phyloP scores from a whole-genome alignment of 2,797 vertebrate species.

The Dermochelys coriacea region DNA sequence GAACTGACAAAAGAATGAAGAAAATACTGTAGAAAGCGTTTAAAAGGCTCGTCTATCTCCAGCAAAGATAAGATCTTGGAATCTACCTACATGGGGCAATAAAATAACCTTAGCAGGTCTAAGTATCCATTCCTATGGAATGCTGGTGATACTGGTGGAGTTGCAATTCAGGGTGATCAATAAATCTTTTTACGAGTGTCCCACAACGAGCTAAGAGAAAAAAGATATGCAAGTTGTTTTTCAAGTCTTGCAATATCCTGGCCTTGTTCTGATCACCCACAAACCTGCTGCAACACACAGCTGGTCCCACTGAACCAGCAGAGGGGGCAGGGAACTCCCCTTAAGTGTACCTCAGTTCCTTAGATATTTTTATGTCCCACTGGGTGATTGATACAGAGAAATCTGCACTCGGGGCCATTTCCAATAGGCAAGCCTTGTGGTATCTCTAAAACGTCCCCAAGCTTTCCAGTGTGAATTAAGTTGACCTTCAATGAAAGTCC shows the following conservation, averaged over 20 bases:
- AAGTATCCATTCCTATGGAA: background rate
- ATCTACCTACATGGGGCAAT: background rate
- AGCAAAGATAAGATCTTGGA: background rate
- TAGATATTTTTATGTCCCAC: background rate
- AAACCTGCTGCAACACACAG: background rate
- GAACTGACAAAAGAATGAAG: background rate
- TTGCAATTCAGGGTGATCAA: background rate
- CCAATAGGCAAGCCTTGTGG: background rate
- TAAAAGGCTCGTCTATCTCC: slow-evolving; percentile 5
- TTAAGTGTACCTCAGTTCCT: background rate
- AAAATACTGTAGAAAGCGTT: background rate
- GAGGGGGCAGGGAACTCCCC: background rate
- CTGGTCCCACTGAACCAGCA: background rate
- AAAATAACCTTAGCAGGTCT: background rate
- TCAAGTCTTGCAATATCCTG: background rate
- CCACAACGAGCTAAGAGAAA: background rate
- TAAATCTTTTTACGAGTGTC: background rate
- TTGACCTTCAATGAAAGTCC: background rate
- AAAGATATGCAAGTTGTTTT: background rate
- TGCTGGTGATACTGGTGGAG: background rate
- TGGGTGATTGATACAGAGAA: background rate
- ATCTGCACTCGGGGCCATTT: background rate
- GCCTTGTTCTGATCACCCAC: background rate
- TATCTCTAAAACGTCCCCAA: background rate
- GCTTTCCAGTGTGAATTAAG: background rate